Conservation (phyloP, 64 coral and sea anemone species). For the Stylophora pistillata region DNA sequence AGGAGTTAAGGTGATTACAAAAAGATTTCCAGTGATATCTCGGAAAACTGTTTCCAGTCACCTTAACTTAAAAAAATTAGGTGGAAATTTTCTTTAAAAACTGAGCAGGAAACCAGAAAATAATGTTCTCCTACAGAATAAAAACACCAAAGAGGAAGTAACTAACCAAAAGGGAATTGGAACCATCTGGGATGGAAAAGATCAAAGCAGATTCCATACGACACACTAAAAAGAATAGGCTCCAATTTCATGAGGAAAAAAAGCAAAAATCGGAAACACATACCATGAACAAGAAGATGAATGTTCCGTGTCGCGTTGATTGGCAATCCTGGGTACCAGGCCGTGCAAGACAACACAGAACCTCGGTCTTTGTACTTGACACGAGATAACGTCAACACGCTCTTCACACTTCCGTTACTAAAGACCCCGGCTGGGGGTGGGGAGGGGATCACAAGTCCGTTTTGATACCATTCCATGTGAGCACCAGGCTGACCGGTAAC, state of each 20-base stretch:
- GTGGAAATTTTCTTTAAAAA: too few relatives aligned
- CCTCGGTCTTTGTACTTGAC: constrained; percentile 85
- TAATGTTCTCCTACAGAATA: too few relatives aligned
- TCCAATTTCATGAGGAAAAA: background rate
- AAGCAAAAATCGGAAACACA: background rate
- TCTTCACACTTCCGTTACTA: constrained; percentile 52
- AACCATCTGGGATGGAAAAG: too few relatives aligned
- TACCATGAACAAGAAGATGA: constrained; percentile 80
- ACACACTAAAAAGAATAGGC: too few relatives aligned
- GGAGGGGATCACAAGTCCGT: constrained; percentile 37
- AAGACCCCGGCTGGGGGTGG: constrained; percentile 23
- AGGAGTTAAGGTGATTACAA: too few relatives aligned
- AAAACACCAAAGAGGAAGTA: too few relatives aligned
- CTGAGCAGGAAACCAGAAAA: too few relatives aligned
- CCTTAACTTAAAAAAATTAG: too few relatives aligned
- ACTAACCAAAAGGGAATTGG: too few relatives aligned
- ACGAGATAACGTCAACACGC: constrained; percentile 50
- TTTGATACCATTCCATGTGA: constrained; percentile 64
- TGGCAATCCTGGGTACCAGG: constrained; percentile 75
- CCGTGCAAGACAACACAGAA: constrained; percentile 77
- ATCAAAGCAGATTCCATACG: too few relatives aligned
- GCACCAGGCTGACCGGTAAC: constrained; percentile 64
- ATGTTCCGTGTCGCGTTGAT: constrained; percentile 87
- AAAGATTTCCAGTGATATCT: too few relatives aligned
- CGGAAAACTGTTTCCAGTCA: too few relatives aligned